Conservation (phyloP, 2,888 invertebrate genomes). For the Nipponacmea schrenckii region DNA sequence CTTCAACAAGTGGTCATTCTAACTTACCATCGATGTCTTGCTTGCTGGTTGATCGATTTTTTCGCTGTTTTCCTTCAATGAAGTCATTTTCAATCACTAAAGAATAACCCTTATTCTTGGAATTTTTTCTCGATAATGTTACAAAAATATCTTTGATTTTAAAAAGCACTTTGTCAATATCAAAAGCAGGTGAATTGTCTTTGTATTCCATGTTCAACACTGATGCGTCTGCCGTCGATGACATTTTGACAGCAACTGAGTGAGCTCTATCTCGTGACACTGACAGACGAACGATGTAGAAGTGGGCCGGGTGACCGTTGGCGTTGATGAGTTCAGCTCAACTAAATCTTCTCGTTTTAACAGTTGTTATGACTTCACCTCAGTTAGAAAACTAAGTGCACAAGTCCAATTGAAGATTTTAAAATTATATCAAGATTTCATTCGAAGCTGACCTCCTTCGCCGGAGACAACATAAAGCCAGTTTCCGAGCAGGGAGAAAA, state of each 20-base stretch:
- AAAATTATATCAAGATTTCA: too few relatives aligned
- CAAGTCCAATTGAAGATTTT: too few relatives aligned
- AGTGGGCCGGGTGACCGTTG: too few relatives aligned
- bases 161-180: constrained; percentile 32
- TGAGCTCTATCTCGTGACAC: too few relatives aligned
- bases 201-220: constrained; percentile 29
- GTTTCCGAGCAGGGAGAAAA: constrained; percentile 5
- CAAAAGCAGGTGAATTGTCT: constrained; percentile 26
- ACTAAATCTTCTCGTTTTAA: too few relatives aligned
- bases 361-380: too few relatives aligned
- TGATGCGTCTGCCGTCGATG: not conserved
- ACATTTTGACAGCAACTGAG: constrained; percentile 5
- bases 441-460: not conserved
- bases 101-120: constrained; percentile 17
- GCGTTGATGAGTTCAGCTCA: too few relatives aligned
- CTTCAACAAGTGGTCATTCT: too few relatives aligned
- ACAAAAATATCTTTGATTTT: constrained; percentile 34
- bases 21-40: not conserved
- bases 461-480: not conserved
- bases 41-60: constrained; percentile 8
- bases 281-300: too few relatives aligned
- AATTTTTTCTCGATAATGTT: constrained; percentile 26
- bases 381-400: too few relatives aligned
- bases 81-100: constrained; percentile 39
- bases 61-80: constrained; percentile 25